Evolutionary conservation across 2,797 vertebrate species (phyloP), one percentile per base, ranked within the genome.

Genomic region (Linurgus olivaceus): DNA sequence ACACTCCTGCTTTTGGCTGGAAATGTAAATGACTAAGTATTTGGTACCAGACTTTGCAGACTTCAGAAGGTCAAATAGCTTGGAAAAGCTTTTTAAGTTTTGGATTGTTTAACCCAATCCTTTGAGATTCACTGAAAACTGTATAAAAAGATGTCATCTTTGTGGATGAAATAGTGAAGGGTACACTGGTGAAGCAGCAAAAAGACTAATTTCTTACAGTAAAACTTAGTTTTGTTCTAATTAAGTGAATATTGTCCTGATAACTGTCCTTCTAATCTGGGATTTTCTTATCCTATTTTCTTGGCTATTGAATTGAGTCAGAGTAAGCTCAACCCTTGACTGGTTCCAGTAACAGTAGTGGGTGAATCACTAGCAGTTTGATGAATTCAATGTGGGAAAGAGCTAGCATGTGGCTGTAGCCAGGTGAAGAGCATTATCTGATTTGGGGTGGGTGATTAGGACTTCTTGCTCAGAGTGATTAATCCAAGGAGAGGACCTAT

Each of bases 1-100:
- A 24, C 20, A 9, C 50, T 88, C 80, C 58, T 84, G 47, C 68
- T 93, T 81, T 86, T 97, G 85, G 82, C 87, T 94, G 51, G 55
- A 93, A 85, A 94, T 51, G 38, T 26, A 87, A 89, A 79, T 87
- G 71, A 95, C 74, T 85, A 92, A 95, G 66, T 81, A 72, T 90
- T 96, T 95, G 73, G 66, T 95, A 86, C 52, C 14, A 57, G 89
- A 89, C 26, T 26, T 70, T 71, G 44, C 37, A 88, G 82, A 66
- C 58, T 83, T 87, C n/a, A 84, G 73, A 79, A 93, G 47, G 78
- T 93, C 85, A 90, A 75, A 86, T 35, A 83, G 21, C 48, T 90
- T 90, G 66, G 74, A 74, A 82, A 81, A 72, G 31, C 44, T 66
- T 83, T 91, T 37, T 9, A 58, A 12, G 7, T 73, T 93, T 68